Evolutionary conservation across 2,888 invertebrate genomes (phyloP).

Genomic region (Ceratothoa steindachneri): DNA sequence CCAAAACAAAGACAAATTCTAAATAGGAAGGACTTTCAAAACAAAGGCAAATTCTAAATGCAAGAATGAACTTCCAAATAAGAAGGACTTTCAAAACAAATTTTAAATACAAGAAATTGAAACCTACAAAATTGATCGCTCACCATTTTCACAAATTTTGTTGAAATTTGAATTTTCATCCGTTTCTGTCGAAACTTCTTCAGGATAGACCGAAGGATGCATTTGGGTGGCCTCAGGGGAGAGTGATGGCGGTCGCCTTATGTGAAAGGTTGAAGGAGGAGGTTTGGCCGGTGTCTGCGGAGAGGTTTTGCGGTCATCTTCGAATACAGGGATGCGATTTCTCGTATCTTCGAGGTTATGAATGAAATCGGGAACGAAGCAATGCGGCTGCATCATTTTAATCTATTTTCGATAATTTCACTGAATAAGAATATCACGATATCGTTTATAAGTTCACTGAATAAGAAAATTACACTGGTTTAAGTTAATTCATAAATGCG

Average conservation of each 20-base stretch:
- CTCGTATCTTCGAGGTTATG: not conserved
- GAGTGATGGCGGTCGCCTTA: not conserved
- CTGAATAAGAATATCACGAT: not conserved
- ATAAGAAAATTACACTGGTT: not conserved
- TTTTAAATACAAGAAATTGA: too few relatives aligned
- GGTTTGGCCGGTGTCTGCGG: not conserved
- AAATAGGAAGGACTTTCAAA: too few relatives aligned
- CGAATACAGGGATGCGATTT: not conserved
- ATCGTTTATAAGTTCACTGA: not conserved
- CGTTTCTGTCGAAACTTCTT: not conserved
- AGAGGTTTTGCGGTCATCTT: not conserved
- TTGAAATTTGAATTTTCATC: slow-evolving; percentile 7
- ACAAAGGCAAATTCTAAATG: not conserved
- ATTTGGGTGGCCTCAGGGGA: not conserved
- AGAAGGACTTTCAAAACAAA: not conserved
- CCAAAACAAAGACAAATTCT: too few relatives aligned
- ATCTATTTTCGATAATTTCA: not conserved
- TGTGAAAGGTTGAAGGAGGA: not conserved
- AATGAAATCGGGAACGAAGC: not conserved
- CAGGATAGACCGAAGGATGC: not conserved
- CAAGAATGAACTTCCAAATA: not conserved
- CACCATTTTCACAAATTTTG: not conserved
- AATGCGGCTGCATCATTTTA: not conserved
- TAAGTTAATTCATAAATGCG: not conserved
- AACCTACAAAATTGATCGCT: too few relatives aligned